phyloP scores from a whole-genome alignment of 1,140 invertebrate genomes.

The Leptinotarsa undecemlineata region DNA sequence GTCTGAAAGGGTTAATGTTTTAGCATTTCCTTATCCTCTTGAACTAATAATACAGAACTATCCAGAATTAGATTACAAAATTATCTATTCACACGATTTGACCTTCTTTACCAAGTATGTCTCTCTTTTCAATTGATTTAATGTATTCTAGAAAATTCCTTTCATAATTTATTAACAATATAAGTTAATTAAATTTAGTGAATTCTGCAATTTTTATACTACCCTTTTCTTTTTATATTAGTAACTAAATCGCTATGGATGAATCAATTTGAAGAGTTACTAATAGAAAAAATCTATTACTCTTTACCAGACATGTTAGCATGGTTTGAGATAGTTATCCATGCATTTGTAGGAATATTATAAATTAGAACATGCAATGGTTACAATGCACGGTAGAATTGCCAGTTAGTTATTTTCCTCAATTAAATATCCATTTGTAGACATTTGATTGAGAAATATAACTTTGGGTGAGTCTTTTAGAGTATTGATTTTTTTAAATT shows the following conservation, averaged over 20 bases:
- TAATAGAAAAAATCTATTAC: background rate
- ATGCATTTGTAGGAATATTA: conserved; percentile 46
- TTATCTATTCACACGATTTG: too few species aligned
- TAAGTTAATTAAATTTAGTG: too few species aligned
- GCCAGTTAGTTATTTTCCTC: conserved; percentile 34
- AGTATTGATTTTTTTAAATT: conserved; percentile 20
- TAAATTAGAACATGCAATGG: conserved; percentile 43
- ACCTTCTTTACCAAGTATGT: too few species aligned
- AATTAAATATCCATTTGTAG: conserved; percentile 27
- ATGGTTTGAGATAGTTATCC: conserved; percentile 49
- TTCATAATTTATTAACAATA: too few species aligned
- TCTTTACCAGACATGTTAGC: conserved; percentile 30
- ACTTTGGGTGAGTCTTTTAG: background rate
- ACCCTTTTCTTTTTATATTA: background rate
- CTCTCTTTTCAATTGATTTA: too few species aligned
- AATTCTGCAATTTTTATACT: background rate
- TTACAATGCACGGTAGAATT: conserved; percentile 47
- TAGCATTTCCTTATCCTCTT: too few species aligned
- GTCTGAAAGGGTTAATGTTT: too few species aligned
- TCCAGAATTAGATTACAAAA: too few species aligned
- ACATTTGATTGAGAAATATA: conserved; percentile 19
- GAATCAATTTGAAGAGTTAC: background rate
- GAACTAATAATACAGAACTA: too few species aligned
- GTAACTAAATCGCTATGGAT: background rate
- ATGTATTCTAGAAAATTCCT: too few species aligned